Conservation (phyloP, 1,140 invertebrate species). For the Drosophila mojavensis region DNA sequence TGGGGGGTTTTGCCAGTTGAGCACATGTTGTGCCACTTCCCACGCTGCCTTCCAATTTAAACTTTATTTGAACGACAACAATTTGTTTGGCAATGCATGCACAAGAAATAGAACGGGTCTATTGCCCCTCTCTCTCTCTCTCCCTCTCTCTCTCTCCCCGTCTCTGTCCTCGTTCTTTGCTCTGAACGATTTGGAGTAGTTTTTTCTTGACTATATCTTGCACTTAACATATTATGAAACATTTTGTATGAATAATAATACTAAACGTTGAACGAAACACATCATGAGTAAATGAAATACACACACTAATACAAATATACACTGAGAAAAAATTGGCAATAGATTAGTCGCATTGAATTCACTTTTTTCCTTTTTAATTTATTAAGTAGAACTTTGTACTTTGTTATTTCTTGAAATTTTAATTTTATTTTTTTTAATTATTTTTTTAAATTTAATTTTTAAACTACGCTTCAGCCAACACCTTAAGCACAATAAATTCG, state of each 20-base stretch:
- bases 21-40: conserved; percentile 68
- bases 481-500: background rate
- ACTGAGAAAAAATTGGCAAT: conserved; percentile 84
- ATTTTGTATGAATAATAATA: conserved; percentile 66
- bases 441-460: conserved; percentile 8
- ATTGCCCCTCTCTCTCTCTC: background rate
- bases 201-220: conserved; percentile 49
- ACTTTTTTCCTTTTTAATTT: conserved; percentile 24
- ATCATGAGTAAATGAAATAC: conserved; percentile 45
- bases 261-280: conserved; percentile 53
- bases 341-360: conserved; percentile 76
- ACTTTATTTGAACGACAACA: conserved; percentile 61
- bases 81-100: conserved; percentile 57
- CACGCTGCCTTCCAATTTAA: conserved; percentile 67
- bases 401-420: conserved; percentile 26
- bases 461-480: background rate
- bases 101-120: conserved; percentile 14
- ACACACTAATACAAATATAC: conserved; percentile 81
- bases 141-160: background rate
- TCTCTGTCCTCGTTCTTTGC: conserved; percentile 42
- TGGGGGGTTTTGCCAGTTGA: background rate
- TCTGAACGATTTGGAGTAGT: conserved; percentile 65
- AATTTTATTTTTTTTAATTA: conserved; percentile 11
- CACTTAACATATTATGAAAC: conserved; percentile 59
- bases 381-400: conserved; percentile 1